phyloP scores from a whole-genome alignment of 2,113 vertebrate genomes.

The Pachyramphus minor region DNA sequence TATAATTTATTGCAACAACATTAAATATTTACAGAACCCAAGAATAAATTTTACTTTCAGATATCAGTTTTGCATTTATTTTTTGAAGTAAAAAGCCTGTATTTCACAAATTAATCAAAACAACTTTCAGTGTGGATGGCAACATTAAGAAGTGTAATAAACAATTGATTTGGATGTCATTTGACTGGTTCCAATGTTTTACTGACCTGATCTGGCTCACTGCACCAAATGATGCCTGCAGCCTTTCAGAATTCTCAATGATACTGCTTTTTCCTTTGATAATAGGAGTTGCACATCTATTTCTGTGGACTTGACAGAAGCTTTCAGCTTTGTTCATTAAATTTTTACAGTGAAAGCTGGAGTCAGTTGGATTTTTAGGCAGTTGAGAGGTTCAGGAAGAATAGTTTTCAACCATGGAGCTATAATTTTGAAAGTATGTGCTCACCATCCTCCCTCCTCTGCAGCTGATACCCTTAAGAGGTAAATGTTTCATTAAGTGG shows the following conservation, averaged over 20 bases:
- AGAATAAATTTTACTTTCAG: background rate
- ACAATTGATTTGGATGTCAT: background rate
- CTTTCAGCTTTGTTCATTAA: slow-evolving; percentile 62
- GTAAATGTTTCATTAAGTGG: background rate
- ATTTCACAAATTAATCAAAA: background rate
- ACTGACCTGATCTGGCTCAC: background rate
- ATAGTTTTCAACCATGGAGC: background rate
- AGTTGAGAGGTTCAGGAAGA: slow-evolving; percentile 22
- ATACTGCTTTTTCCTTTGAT: slow-evolving; percentile 47
- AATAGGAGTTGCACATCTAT: slow-evolving; percentile 11
- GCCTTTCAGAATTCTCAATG: slow-evolving; percentile 28
- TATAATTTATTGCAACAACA: background rate
- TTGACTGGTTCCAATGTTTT: background rate
- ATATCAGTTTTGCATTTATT: background rate
- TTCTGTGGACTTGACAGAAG: slow-evolving; percentile 46
- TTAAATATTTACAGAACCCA: background rate
- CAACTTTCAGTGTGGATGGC: background rate
- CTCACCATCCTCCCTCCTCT: background rate
- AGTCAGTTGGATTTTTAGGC: slow-evolving; percentile 30
- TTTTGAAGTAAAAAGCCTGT: background rate
- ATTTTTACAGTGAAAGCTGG: slow-evolving; percentile 43
- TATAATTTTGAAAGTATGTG: background rate
- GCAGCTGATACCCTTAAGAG: background rate
- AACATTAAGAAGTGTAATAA: background rate
- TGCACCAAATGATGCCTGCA: background rate